Conservation (phyloP, 2,113 vertebrate genomes). For the Hippocampus comes region DNA sequence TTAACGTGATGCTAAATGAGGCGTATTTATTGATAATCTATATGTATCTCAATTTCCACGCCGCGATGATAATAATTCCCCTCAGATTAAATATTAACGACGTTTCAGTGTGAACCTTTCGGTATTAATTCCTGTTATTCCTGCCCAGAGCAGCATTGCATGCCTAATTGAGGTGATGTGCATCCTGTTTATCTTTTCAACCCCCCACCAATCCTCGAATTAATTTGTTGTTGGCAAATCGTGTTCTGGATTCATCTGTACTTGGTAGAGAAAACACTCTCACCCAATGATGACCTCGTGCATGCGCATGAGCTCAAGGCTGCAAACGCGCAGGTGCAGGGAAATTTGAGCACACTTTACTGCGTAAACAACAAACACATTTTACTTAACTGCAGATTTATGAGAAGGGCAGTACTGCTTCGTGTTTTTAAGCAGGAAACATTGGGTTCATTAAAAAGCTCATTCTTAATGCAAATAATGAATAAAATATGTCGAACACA, state of each 20-base stretch:
- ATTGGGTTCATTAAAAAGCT: background rate
- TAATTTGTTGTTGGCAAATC: conserved; percentile 19
- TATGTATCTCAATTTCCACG: conserved; percentile 67
- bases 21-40: conserved; percentile 73
- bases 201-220: conserved; percentile 1
- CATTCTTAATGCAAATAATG: background rate
- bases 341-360: background rate
- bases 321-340: background rate
- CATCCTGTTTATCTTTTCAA: conserved; percentile 27
- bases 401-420: background rate
- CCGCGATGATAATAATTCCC: conserved; percentile 55
- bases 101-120: conserved; percentile 52
- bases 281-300: conserved; percentile 14
- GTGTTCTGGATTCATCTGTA: background rate
- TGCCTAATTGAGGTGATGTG: conserved; percentile 30
- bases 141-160: conserved; percentile 33
- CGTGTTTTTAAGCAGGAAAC: background rate
- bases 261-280: background rate
- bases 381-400: background rate
- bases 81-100: conserved; percentile 71
- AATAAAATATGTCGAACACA: background rate
- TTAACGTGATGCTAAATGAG: conserved; percentile 61
- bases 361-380: background rate
- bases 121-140: conserved; percentile 64
- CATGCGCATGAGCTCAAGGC: conserved; percentile 18